These are phyloP conservation scores for Spinibarbus caldwelli DNA, from an alignment of 2,797 vertebrate species.

Conservation along the genomic window DNA sequence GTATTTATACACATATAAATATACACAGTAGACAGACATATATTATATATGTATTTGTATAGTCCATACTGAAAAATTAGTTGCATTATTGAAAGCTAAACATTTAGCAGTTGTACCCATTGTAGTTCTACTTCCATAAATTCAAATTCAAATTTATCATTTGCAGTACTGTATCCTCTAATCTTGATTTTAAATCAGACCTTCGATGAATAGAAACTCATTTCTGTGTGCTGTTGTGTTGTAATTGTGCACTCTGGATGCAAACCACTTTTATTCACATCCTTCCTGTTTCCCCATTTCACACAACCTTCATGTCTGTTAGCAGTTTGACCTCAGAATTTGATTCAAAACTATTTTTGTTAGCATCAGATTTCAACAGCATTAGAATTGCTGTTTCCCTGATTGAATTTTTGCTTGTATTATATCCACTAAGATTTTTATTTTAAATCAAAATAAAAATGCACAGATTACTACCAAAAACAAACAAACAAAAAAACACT, in stretches of 20 bases:
- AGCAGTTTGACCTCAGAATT: not conserved
- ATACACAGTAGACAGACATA: too few relatives aligned
- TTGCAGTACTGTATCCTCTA: not conserved
- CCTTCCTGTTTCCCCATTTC: constrained; percentile 13
- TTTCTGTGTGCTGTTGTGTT: not conserved
- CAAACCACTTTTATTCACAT: not conserved
- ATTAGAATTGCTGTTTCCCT: not conserved
- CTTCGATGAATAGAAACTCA: not conserved
- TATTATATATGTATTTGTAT: too few relatives aligned
- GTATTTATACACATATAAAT: too few relatives aligned
- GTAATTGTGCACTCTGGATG: not conserved
- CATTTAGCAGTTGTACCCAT: too few relatives aligned
- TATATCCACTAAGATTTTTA: not conserved
- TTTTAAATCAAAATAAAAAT: not conserved
- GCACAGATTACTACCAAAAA: not conserved
- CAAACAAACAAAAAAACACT: too few relatives aligned
- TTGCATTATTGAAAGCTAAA: too few relatives aligned
- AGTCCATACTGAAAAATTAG: too few relatives aligned
- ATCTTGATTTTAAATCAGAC: not conserved
- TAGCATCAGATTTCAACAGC: constrained; percentile 10
- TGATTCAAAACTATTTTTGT: not conserved
- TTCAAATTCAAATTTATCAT: not conserved
- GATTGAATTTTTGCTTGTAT: not conserved
- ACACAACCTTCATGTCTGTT: not conserved
- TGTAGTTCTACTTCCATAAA: not conserved